phyloP scores from a whole-genome alignment of 2,888 invertebrate genomes.

The Philhelius pedissequus region DNA sequence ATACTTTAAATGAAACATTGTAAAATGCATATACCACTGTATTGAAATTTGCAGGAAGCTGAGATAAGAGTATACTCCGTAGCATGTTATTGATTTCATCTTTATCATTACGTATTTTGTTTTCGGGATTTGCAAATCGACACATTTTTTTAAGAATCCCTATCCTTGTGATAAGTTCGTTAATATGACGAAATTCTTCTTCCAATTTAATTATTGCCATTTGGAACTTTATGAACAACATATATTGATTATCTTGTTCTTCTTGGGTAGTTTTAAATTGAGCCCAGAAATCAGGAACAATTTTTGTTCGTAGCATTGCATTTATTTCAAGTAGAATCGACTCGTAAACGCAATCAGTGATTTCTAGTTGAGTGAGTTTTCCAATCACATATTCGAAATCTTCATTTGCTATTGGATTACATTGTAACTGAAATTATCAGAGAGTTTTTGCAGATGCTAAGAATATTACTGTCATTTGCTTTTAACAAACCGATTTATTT shows the following conservation, averaged over 20 bases:
- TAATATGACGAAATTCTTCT: conserved; percentile 71
- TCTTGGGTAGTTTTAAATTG: conserved; percentile 70
- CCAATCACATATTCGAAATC: conserved; percentile 67
- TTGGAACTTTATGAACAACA: conserved; percentile 74
- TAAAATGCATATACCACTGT: conserved; percentile 87
- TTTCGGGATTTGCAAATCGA: conserved; percentile 58
- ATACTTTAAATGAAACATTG: conserved; percentile 87
- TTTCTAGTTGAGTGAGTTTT: conserved; percentile 55
- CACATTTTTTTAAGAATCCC: conserved; percentile 69
- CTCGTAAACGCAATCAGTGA: conserved; percentile 71
- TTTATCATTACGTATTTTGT: conserved; percentile 57
- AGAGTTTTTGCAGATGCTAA: conserved; percentile 46
- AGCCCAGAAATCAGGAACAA: conserved; percentile 77
- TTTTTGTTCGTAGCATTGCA: conserved; percentile 72
- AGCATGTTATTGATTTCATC: conserved; percentile 82
- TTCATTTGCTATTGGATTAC: conserved; percentile 47
- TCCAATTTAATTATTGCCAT: conserved; percentile 75
- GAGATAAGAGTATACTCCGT: conserved; percentile 84
- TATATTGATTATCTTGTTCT: conserved; percentile 65
- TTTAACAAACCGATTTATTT: conserved; percentile 71
- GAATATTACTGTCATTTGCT: neutral
- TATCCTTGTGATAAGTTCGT: conserved; percentile 71
- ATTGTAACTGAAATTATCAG: conserved; percentile 64
- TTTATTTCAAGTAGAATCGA: conserved; percentile 74
- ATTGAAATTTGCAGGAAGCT: conserved; percentile 85